Conservation (phyloP, 2,797 vertebrate species). For the Centropyge bicolor region DNA sequence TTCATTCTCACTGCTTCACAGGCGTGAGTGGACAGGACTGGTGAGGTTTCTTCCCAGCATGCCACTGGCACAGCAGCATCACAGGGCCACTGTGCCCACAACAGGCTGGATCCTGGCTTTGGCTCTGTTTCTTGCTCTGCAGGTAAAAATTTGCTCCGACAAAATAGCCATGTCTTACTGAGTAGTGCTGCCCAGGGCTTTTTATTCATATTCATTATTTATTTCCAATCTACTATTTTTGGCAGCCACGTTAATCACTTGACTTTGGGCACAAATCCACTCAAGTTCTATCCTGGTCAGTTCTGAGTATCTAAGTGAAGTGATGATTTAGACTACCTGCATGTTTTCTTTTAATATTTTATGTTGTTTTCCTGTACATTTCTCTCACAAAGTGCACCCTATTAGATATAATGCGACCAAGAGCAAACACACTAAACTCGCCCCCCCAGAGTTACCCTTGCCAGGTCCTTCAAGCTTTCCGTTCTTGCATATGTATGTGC, state of each 20-base stretch:
- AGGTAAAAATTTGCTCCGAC: conserved; percentile 66
- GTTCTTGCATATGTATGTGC: not conserved
- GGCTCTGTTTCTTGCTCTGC: conserved; percentile 74
- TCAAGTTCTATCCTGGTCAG: conserved; percentile 11
- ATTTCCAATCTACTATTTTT: conserved; percentile 59
- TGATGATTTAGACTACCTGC: conserved; percentile 4
- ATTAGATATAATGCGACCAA: not conserved
- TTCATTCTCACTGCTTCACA: conserved; percentile 29
- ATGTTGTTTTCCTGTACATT: not conserved
- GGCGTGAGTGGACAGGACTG: conserved; percentile 55
- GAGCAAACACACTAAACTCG: not conserved
- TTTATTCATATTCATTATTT: conserved; percentile 48
- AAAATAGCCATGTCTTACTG: conserved; percentile 5
- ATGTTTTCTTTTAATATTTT: conserved; percentile 28
- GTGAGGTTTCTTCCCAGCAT: conserved; percentile 67
- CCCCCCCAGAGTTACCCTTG: accelerated
- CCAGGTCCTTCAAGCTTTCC: not conserved
- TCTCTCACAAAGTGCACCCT: not conserved
- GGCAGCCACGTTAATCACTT: conserved; percentile 44
- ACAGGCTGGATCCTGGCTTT: conserved; percentile 71
- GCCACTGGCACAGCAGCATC: conserved; percentile 60
- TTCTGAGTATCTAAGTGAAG: conserved; percentile 10
- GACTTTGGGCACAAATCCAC: conserved; percentile 44
- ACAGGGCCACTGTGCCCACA: conserved; percentile 59
- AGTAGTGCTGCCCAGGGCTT: conserved; percentile 16